Conservation (phyloP, 2,797 vertebrate species). For the Molossus alvarezi region DNA sequence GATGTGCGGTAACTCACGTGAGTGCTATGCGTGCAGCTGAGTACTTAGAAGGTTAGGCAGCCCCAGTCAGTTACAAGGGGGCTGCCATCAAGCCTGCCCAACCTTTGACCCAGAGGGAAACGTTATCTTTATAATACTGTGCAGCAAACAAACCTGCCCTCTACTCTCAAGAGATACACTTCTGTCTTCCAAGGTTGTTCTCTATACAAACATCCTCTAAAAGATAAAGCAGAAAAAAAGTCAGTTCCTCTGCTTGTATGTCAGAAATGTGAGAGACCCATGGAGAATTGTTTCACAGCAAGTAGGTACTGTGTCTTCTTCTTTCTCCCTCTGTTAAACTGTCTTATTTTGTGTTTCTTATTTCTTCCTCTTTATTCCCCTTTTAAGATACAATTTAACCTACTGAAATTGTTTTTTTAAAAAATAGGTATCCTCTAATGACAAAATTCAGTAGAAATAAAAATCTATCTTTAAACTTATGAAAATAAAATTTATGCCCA, state of each 20-base stretch:
- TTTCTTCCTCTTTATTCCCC: not conserved
- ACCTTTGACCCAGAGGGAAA: conserved; percentile 39
- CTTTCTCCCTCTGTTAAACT: not conserved
- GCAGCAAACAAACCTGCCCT: conserved; percentile 24
- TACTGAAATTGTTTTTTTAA: conserved; percentile 17
- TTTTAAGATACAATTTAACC: conserved; percentile 48
- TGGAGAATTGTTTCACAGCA: not conserved
- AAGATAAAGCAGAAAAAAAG: conserved; percentile 4
- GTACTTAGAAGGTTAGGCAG: not conserved
- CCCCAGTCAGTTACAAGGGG: not conserved
- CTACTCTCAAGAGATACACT: not conserved
- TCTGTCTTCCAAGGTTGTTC: conserved; percentile 45
- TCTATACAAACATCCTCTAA: conserved; percentile 49
- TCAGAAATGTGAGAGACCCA: not conserved
- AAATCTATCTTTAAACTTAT: conserved; percentile 49
- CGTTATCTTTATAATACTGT: conserved; percentile 49
- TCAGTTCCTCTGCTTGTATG: not conserved
- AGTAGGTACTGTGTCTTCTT: not conserved
- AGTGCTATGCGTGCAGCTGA: not conserved
- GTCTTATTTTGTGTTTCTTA: not conserved
- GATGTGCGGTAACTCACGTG: not conserved
- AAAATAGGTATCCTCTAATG: not conserved
- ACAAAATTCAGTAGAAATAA: conserved; percentile 53
- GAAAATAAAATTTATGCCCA: conserved; percentile 28
- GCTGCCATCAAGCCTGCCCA: not conserved